Percentiles rank a stretch among this genome's conserved stretches.
Evolutionary conservation across 2,888 invertebrate species (phyloP).

Genomic region (Alloplasta piceator): DNA sequence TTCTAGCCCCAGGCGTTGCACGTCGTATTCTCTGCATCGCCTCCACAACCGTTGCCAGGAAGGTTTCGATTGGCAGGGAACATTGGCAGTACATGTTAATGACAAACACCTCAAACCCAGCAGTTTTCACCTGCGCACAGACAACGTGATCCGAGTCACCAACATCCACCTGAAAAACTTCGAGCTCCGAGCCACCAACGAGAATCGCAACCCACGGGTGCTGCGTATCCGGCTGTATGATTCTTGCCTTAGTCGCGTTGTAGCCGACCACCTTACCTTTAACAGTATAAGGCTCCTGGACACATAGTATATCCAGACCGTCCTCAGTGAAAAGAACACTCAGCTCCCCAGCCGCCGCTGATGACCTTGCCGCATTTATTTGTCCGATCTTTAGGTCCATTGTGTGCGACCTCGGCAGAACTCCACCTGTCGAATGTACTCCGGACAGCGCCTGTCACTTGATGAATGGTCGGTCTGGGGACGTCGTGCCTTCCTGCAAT

Average conservation of each 20-base stretch:
- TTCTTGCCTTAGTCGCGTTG: no score
- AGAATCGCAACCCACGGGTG: neutral
- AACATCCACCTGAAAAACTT: conserved; percentile 6
- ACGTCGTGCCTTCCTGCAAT: neutral
- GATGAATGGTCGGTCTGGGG: neutral
- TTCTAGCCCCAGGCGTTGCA: no score
- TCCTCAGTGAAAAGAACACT: neutral
- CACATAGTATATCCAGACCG: conserved; percentile 11
- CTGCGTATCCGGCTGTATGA: neutral
- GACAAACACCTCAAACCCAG: neutral
- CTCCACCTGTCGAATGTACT: conserved; percentile 1
- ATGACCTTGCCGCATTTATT: conserved; percentile 13
- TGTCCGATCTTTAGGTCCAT: conserved; percentile 7
- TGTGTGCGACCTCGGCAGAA: neutral
- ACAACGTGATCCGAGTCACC: conserved; percentile 23
- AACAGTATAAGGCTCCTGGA: conserved; percentile 52
- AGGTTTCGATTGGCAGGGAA: conserved; percentile 3
- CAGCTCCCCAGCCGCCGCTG: neutral
- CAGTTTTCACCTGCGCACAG: neutral
- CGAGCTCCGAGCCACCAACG: neutral
- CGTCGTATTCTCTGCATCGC: no score
- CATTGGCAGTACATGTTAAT: conserved; percentile 50
- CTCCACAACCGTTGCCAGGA: neutral
- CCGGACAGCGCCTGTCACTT: neutral
- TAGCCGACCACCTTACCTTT: neutral